These are phyloP conservation scores for Zingel zingel DNA, from an alignment of 2,113 vertebrate species.

Conservation along the genomic window DNA sequence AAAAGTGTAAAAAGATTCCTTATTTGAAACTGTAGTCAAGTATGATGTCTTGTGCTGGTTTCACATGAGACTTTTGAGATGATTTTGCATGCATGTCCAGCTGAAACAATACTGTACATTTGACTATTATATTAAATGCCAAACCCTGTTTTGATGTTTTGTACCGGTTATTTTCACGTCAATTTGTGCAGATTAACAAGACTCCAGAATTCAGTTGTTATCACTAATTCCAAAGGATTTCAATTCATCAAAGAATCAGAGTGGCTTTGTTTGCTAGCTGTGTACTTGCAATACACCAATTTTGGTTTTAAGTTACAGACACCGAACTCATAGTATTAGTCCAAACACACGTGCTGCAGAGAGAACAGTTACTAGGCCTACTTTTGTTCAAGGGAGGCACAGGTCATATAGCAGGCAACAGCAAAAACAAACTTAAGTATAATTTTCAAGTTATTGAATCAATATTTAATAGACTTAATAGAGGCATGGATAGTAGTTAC, in stretches of 20 bases:
- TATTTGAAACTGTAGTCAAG: slow-evolving; percentile 72
- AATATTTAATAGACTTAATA: not conserved
- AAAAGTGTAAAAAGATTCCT: slow-evolving; percentile 70
- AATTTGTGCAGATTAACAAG: not conserved
- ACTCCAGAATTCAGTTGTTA: not conserved
- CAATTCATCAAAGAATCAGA: not conserved
- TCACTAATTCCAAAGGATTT: not conserved
- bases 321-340: no score
- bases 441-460: not conserved
- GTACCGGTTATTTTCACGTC: slow-evolving; percentile 24
- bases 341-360: not conserved
- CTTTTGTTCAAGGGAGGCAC: not conserved
- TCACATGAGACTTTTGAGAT: slow-evolving; percentile 76
- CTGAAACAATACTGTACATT: slow-evolving; percentile 80
- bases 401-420: not conserved
- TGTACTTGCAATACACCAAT: not conserved
- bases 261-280: not conserved
- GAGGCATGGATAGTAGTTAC: not conserved
- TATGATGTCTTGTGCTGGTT: slow-evolving; percentile 85
- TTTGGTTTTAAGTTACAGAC: not conserved
- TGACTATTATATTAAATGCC: slow-evolving; percentile 86
- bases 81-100: slow-evolving; percentile 83
- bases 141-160: slow-evolving; percentile 43
- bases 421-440: not conserved
- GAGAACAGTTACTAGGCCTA: not conserved